Percentiles rank a stretch among this genome's conserved stretches.
Evolutionary conservation across 1,140 invertebrate species (phyloP).

Genomic region (Aphidius ervi): DNA sequence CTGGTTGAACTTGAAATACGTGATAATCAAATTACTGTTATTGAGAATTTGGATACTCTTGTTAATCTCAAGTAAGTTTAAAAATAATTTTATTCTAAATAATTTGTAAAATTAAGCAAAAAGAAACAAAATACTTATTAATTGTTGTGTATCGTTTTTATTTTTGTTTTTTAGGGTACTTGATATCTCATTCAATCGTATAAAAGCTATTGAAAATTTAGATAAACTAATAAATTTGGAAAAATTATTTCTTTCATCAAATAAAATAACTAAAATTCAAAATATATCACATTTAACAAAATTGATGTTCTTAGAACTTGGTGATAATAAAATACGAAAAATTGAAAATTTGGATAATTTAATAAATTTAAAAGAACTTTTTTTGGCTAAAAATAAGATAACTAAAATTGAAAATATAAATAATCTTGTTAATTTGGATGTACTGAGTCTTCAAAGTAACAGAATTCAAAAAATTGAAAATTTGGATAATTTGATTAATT

Average conservation of each 20-base stretch:
- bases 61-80: conserved; percentile 86
- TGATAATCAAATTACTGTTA: conserved; percentile 90
- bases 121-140: neutral
- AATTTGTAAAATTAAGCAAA: neutral
- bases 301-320: conserved; percentile 85
- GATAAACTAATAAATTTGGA: conserved; percentile 75
- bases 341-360: conserved; percentile 82
- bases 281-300: conserved; percentile 80
- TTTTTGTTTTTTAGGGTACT: conserved; percentile 64
- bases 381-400: conserved; percentile 97
- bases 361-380: conserved; percentile 70
- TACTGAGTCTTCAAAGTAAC: conserved; percentile 90
- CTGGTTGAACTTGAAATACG: conserved; percentile 89
- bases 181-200: conserved; percentile 96
- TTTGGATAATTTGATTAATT: conserved; percentile 65
- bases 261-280: conserved; percentile 89
- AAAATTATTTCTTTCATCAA: conserved; percentile 89
- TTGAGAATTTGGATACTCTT: conserved; percentile 83
- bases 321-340: conserved; percentile 88
- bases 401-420: conserved; percentile 82
- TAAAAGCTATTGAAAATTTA: conserved; percentile 85
- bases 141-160: conserved; percentile 12
- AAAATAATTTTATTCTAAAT: neutral
- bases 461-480: conserved; percentile 86
- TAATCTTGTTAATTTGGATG: conserved; percentile 69